Evolutionary conservation across 2,113 vertebrate genomes (phyloP), one percentile per base, ranked within the genome.

Genomic region (Apodemus speciosus): DNA sequence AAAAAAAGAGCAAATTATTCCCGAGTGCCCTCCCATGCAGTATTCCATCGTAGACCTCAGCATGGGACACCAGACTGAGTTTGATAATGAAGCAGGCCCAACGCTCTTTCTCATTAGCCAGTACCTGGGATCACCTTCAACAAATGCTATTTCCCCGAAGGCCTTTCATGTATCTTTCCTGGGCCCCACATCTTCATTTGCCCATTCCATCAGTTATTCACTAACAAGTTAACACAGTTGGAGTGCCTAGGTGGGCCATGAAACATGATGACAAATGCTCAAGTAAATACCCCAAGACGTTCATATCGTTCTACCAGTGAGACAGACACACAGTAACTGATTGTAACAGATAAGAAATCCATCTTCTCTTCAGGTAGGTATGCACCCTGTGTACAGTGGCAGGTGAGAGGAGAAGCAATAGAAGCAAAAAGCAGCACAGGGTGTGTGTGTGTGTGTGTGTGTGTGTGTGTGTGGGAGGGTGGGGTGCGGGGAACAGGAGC

Each of bases 101-200:
- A 46, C 60, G 20, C 83, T 23, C 30, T 9, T 46, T 85, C 25
- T 68, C 62, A 49, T 66, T 60, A 75, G 68, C 66, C 58, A 60
- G 71, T 25, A 72, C 35, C 35, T 27, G 58, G 92, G 53, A 35
- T 80, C 64, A 32, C n/a, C 30, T 93, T 87, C 62, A 89, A 79
- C 53, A 94, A 85, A 73, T 91, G 90, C 88, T n/a, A 14, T 64
- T 81, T 86, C 79, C 32, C 20, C 9, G 43, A 85, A 73, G 43
- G 46, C 23, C 23, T 80, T 89, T 80, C 75, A 40, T 80, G 84
- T 35, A 20, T 27, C 62, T 94, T 91, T 62, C 21, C 58, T 76
- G 80, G 68, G 30, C 9, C 40, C 30, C 46, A 35, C 58, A 18
- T 1, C 76, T 92, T 89, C 62, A 49, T 80, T 81, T 85, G 32